Base-by-base conservation (phyloP, 2,888 invertebrate genomes). In the Caenorhabditis panamensis region DNA sequence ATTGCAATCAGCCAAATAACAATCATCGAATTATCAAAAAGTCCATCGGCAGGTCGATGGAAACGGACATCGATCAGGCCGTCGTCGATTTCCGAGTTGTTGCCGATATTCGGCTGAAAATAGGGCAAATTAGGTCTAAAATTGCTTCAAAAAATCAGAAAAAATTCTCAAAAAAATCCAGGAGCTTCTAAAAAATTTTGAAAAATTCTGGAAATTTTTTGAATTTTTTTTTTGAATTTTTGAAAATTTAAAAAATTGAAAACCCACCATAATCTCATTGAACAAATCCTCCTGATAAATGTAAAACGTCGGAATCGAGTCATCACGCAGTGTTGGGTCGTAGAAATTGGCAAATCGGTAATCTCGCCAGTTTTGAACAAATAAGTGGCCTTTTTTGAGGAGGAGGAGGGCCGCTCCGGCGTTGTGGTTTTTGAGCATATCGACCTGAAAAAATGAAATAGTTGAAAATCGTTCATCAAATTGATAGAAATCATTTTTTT, bases 1-100 rank as follows among this genome's bases (percentile, higher is more conserved):
- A 87, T 83, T n/a, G 90, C 87, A n/a, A 90, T 76, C n/a, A 85
- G 1, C 84, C 88, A 86, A 1, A 90, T 86, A 53, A 88, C 64
- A 16, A 87, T 20, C 64, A 89, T 82, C 9, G 88, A 85, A 0
- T 69, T 26, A 56, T 90, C 90, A 24, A 89, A 68, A 6, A 64
- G 54, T 18, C 56, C 59, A 1, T 71, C 58, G 16, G 71, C 24
- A 11, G 89, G 89, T 0, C 89, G 86, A 67, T 86, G 87, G 71
- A 90, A 86, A 26, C 78, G 72, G 8, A 88, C 63, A 18, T 83
- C 78, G n/a, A 83, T 28, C 2, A 72, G 37, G 2, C 68, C 67
- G 8, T 56, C 66, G 3, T 18, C n/a, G 22, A 61, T 61, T 31
- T 59, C 22, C 13, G n/a, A 9, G 11, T 28, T 44, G 13, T n/a